phyloP scores from a whole-genome alignment of 2,797 vertebrate species.

The Xiphophorus birchmanni region DNA sequence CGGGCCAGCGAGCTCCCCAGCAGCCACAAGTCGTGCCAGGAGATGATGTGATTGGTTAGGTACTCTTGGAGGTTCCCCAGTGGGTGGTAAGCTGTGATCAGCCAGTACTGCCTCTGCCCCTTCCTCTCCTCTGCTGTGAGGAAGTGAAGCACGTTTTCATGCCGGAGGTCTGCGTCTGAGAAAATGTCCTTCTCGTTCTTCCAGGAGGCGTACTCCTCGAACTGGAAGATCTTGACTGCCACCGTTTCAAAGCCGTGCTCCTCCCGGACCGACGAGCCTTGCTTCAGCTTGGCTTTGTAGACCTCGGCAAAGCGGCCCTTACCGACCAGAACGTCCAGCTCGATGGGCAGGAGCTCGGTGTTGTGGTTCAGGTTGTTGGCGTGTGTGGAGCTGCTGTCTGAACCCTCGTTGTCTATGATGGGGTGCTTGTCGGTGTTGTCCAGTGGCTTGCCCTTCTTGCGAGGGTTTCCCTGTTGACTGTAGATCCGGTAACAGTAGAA shows the following conservation, averaged over 20 bases:
- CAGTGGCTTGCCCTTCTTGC: constrained; percentile 72
- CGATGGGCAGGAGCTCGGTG: constrained; percentile 94
- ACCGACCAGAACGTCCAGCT: constrained; percentile 90
- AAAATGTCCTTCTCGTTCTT: constrained; percentile 97
- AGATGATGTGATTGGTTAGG: constrained; percentile 86
- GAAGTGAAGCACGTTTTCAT: constrained; percentile 95
- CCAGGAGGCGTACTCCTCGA: constrained; percentile 95
- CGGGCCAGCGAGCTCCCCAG: constrained; percentile 88
- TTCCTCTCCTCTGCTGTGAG: constrained; percentile 93
- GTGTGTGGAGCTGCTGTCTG: constrained; percentile 92
- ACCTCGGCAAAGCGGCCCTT: constrained; percentile 97
- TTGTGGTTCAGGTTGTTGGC: constrained; percentile 99
- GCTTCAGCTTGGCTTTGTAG: constrained; percentile 92
- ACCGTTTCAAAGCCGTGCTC: constrained; percentile 92
- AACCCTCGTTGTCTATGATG: constrained; percentile 88
- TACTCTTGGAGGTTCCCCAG: constrained; percentile 93
- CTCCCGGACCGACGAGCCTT: constrained; percentile 82
- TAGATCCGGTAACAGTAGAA: constrained; percentile 90
- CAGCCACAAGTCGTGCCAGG: constrained; percentile 90
- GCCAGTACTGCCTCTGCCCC: constrained; percentile 90
- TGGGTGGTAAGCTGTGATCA: constrained; percentile 94
- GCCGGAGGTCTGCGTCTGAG: constrained; percentile 92
- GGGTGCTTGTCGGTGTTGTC: constrained; percentile 87
- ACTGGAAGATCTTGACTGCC: constrained; percentile 93
- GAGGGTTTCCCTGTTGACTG: constrained; percentile 74